These are phyloP conservation scores for Tragelaphus oryx DNA, from an alignment of 2,797 vertebrate species.

Conservation along the genomic window DNA sequence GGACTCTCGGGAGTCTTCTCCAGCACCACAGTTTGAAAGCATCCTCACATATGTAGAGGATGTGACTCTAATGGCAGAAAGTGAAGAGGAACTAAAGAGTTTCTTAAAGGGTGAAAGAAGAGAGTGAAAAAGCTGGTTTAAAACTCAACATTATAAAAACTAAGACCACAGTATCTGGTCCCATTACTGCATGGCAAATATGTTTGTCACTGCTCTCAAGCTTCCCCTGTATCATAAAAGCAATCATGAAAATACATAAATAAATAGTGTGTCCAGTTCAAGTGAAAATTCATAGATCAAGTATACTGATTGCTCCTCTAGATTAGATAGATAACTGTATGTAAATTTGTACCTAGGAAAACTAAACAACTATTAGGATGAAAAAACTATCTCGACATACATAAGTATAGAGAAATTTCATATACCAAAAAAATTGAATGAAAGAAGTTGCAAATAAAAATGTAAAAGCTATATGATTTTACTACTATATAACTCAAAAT, in stretches of 20 bases:
- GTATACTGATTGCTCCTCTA: not conserved
- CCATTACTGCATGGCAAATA: too few relatives aligned
- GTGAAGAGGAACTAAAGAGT: not conserved
- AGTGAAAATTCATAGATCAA: not conserved
- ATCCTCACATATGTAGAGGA: not conserved
- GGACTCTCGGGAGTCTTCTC: too few relatives aligned
- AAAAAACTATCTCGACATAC: not conserved
- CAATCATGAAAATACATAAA: not conserved
- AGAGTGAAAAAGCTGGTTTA: too few relatives aligned
- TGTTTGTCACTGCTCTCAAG: not conserved
- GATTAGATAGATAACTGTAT: not conserved
- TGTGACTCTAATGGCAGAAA: not conserved
- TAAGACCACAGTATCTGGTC: not conserved
- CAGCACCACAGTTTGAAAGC: not conserved
- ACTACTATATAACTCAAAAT: not conserved
- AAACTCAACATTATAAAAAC: not conserved
- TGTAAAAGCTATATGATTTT: not conserved
- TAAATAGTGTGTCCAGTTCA: not conserved
- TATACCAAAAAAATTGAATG: not conserved
- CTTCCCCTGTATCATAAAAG: not conserved
- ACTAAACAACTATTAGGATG: not conserved
- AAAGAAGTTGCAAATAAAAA: not conserved
- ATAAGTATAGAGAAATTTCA: not conserved
- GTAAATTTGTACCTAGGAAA: not conserved
- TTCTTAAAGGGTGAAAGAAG: not conserved